These are phyloP conservation scores for Isurus oxyrinchus DNA, from an alignment of 2,113 vertebrate genomes.

Conservation along the genomic window DNA sequence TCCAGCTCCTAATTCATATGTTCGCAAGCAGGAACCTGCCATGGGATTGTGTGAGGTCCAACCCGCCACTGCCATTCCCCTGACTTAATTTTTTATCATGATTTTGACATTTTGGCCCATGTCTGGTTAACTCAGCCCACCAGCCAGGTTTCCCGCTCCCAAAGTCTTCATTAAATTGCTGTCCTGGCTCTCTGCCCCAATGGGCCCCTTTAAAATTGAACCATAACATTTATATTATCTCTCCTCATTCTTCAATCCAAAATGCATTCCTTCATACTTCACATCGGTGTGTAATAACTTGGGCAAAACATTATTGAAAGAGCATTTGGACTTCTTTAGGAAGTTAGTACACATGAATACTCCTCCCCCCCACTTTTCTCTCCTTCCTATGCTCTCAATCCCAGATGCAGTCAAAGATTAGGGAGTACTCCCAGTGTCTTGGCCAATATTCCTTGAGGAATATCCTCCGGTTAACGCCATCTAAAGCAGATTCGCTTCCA, in stretches of 20 bases:
- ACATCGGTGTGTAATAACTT: neutral
- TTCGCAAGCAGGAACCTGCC: no score
- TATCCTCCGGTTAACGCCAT: neutral
- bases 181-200: neutral
- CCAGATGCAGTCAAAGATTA: neutral
- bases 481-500: neutral
- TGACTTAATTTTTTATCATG: no score
- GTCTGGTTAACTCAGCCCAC: no score
- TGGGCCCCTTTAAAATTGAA: neutral
- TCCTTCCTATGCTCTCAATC: neutral
- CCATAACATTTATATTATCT: neutral
- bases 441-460: neutral
- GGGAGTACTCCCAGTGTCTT: neutral
- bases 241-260: neutral
- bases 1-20: no score
- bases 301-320: neutral
- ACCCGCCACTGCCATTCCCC: no score
- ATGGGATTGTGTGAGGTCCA: no score
- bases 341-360: neutral
- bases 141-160: no score
- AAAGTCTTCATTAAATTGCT: no score
- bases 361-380: neutral
- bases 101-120: no score
- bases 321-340: neutral
- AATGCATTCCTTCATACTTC: neutral